Evolutionary conservation across 2,113 vertebrate genomes (phyloP), one percentile per base, ranked within the genome.

Genomic region (Chionodraco myersi): DNA sequence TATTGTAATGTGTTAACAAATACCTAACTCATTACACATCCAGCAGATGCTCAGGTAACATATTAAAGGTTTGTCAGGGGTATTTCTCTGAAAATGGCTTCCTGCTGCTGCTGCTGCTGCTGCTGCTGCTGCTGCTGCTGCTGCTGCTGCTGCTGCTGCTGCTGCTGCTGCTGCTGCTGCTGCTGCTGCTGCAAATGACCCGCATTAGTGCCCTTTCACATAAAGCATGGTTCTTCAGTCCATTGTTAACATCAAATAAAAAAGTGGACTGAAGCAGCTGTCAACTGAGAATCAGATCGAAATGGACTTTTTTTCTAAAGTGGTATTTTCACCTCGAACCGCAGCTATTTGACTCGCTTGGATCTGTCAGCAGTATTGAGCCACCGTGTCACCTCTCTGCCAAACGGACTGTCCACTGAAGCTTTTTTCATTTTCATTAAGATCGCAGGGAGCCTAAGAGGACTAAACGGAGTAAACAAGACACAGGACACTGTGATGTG

Each of bases 361-460:
- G 10, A 44, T 51, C 4, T 18, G 34, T 65, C 45, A 54, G 53
- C 1, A 14, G 36, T 13, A 21, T 15, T 44, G 48, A 61, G 30
- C 3, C 16, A 57, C 61, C 53, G 62, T 48, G n/a, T 56, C 58
- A 56, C 13, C 66, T 59, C 12, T 61, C 41, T 74, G 57, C 74
- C 11, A 21, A 13, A 61, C 0, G 2, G 49, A 58, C 21, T 18
- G 70, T 58, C 63, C 23, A 59, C 52, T 45, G 10, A 59, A 65
- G 58, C 6, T 30, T 71, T 72, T 70, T 85, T 57, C 18, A 16
- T n/a, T 78, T 82, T 72, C 45, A 70, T 74, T 80, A 68, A 79
- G 49, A 65, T 44, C 59, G 44, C 66, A 68, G 47, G 57, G 64
- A 64, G 51, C 57, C 26, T 34, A 5, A 65, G 14, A 73, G 44